Base-by-base conservation (phyloP, 1,140 invertebrate genomes). In the Thalassaphorura encarpata region DNA sequence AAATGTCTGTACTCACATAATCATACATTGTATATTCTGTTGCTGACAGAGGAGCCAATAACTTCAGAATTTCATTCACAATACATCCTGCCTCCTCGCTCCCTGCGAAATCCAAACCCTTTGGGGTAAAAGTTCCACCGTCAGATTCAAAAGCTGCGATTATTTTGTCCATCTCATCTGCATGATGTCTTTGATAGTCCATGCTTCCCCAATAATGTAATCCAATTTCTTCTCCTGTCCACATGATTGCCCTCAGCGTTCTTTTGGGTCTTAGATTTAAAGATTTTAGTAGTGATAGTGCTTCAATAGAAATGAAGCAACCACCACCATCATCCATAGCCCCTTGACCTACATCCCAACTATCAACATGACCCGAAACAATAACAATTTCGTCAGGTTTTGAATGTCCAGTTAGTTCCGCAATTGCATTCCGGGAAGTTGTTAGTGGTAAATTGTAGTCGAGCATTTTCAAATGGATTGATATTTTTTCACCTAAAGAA, bases 261-360 rank as follows among this genome's bases (percentile, higher is more conserved):
- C 87, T 74, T 69, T 76, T 81, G 23, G 87, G 79, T 56, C 70
- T 75, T 8, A 89, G 70, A 52, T 78, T 76, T 0, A 91, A 71
- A 24, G 75, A 70, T 67, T 83, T 82, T 15, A 91, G 66, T 31
- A 87, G 70, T 6, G 78, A 77, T 6, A 87, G 73, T 31, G 82
- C 80, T 51, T 79, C 79, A 83, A 84, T 89, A 2, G 85, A 85
- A 51, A 89, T 81, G 59, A 90, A 85, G 36, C 82, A 76, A 40
- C 88, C 88, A 63, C 81, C 84, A 29, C 85, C 89, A 69, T 91
- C 87, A 69, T 93, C 89, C 83, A 91, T 84, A 0, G 42, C 42
- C 15, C 88, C 88, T 68, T 84, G 77, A 13, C 87, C 87, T 16
- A 90, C 85, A 68, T 92, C 88, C 88, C 89, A 92, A 65, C 83